A percentile compares a stretch with the other conserved stretches of the same genome.
phyloP scores from a whole-genome alignment of 2,113 vertebrate species.

The Hemiprocne comata region DNA sequence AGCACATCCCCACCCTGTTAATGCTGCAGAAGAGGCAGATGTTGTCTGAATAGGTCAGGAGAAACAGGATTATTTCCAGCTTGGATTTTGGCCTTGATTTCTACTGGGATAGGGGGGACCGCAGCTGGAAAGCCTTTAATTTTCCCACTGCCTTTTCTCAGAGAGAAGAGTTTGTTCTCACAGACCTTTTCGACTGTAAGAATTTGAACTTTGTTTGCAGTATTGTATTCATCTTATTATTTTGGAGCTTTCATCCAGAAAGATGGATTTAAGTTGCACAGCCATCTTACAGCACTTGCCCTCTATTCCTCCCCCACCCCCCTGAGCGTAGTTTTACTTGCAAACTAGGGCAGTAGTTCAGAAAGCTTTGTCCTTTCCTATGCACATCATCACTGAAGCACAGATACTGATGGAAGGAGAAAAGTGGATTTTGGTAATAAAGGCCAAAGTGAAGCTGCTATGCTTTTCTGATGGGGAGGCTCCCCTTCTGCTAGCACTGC shows the following conservation, averaged over 20 bases:
- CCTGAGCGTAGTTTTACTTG: background rate
- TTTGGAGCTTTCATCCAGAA: conserved; percentile 56
- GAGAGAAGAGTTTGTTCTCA: conserved; percentile 8
- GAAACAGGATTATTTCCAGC: conserved; percentile 1
- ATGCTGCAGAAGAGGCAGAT: background rate
- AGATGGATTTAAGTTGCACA: conserved; percentile 32
- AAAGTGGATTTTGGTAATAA: background rate
- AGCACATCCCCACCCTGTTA: background rate
- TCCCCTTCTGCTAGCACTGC: background rate
- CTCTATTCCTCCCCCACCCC: background rate
- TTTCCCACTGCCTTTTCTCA: conserved; percentile 25
- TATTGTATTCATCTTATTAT: conserved; percentile 31
- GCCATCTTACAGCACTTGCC: background rate
- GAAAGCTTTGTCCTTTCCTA: conserved; percentile 2
- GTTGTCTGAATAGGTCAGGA: background rate
- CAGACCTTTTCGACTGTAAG: conserved; percentile 19
- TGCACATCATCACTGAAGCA: background rate
- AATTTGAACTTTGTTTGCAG: conserved; percentile 16
- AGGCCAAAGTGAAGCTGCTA: background rate
- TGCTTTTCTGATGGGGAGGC: background rate
- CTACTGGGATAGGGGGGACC: background rate
- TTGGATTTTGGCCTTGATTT: background rate
- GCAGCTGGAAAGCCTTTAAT: conserved; percentile 34
- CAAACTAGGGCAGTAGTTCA: conserved; percentile 53
- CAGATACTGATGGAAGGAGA: conserved; percentile 16